phyloP scores from a whole-genome alignment of 2,797 vertebrate genomes.

The Lithobates sylvaticus region DNA sequence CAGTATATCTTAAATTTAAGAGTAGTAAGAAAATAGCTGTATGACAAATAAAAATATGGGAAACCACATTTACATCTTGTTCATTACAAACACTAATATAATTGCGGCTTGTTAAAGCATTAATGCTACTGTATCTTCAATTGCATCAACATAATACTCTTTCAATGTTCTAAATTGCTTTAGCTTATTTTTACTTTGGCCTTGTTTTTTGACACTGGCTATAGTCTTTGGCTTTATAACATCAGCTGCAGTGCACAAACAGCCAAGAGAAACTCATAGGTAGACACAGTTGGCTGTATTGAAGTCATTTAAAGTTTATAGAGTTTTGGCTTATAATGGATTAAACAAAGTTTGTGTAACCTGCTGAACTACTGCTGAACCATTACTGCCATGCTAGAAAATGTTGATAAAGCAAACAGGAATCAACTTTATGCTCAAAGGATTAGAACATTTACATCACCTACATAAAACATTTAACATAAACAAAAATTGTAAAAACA shows the following conservation, averaged over 20 bases:
- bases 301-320: slow-evolving; percentile 8
- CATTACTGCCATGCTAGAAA: background rate
- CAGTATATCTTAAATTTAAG: no score
- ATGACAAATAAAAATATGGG: no score
- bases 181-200: no score
- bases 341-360: background rate
- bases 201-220: slow-evolving; percentile 8
- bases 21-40: background rate
- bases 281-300: background rate
- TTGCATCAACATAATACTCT: no score
- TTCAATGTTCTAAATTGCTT: no score
- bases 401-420: background rate
- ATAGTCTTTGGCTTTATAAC: background rate
- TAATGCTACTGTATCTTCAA: no score
- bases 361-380: background rate
- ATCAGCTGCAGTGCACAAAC: background rate
- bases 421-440: background rate
- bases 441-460: background rate
- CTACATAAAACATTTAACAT: no score
- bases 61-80: no score
- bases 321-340: background rate
- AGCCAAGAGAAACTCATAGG: slow-evolving; percentile 1
- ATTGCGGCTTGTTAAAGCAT: no score
- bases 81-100: no score
- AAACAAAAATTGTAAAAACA: no score